Evolutionary conservation across 2,888 invertebrate genomes (phyloP).

Genomic region (Tetranychus truncatus): DNA sequence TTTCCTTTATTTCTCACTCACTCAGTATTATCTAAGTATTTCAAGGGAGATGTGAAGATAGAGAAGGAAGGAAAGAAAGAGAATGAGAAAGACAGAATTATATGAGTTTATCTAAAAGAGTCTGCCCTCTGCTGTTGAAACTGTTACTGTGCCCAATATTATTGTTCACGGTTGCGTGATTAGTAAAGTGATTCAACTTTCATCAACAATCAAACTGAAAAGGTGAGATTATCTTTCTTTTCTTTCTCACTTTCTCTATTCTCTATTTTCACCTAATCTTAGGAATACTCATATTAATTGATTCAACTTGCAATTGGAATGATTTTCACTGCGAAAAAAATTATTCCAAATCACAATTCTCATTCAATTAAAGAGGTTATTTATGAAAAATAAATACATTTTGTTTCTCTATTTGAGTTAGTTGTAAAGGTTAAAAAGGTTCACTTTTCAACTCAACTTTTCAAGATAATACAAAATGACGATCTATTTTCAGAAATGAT

Average conservation of each 20-base stretch:
- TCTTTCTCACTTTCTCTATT: background rate
- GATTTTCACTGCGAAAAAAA: no score
- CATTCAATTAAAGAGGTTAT: no score
- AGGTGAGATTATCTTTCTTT: background rate
- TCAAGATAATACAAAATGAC: background rate
- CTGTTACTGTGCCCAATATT: background rate
- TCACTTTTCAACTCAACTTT: no score
- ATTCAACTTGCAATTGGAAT: no score
- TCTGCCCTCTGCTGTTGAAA: background rate
- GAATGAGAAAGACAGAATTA: background rate
- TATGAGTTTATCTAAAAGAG: background rate
- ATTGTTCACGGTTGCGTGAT: conserved; percentile 1
- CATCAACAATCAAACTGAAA: background rate
- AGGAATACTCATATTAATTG: no score
- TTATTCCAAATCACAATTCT: no score
- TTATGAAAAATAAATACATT: no score
- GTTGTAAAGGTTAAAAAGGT: no score
- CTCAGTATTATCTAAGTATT: background rate
- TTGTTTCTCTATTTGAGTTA: no score
- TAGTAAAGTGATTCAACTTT: conserved; percentile 1
- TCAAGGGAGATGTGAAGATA: background rate
- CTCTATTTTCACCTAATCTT: background rate
- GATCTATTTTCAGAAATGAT: background rate
- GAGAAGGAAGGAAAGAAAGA: background rate
- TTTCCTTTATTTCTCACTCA: background rate